These are phyloP conservation scores for Toxostoma redivivum DNA, from an alignment of 2,113 vertebrate species.

Conservation along the genomic window DNA sequence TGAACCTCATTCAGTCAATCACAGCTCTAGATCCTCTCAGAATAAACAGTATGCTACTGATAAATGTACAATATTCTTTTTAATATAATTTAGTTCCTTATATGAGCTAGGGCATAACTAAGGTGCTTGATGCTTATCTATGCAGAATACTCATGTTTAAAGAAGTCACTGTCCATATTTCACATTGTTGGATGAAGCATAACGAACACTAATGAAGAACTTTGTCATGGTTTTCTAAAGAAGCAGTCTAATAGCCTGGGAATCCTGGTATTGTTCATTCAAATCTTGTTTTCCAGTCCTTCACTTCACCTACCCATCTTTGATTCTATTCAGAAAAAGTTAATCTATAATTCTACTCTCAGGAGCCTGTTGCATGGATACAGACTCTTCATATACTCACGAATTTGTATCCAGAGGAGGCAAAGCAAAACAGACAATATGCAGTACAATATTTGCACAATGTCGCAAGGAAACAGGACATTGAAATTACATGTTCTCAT, in stretches of 20 bases:
- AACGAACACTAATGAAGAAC: slow-evolving; percentile 31
- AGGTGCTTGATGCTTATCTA: slow-evolving; percentile 28
- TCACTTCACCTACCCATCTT: neutral
- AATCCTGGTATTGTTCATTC: slow-evolving; percentile 24
- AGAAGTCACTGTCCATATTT: slow-evolving; percentile 42
- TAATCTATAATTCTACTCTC: neutral
- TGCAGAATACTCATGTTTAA: slow-evolving; percentile 32
- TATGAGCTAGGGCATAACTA: neutral
- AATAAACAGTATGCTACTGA: slow-evolving; percentile 10
- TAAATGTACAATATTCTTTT: slow-evolving; percentile 8
- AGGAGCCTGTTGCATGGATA: neutral
- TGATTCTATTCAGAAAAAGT: neutral
- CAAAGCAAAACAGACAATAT: neutral
- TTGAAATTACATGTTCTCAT: neutral
- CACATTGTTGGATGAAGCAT: slow-evolving; percentile 13
- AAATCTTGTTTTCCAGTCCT: neutral
- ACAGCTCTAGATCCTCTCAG: neutral
- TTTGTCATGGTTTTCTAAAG: slow-evolving; percentile 24
- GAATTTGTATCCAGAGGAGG: neutral
- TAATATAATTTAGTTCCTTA: slow-evolving; percentile 31
- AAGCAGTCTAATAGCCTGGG: neutral
- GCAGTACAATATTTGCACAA: neutral
- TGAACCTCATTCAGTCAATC: slow-evolving; percentile 58
- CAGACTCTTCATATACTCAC: neutral
- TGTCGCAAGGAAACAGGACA: neutral